These are phyloP conservation scores for Thaumetopoea pityocampa DNA, from an alignment of 1,140 invertebrate species.

Conservation along the genomic window DNA sequence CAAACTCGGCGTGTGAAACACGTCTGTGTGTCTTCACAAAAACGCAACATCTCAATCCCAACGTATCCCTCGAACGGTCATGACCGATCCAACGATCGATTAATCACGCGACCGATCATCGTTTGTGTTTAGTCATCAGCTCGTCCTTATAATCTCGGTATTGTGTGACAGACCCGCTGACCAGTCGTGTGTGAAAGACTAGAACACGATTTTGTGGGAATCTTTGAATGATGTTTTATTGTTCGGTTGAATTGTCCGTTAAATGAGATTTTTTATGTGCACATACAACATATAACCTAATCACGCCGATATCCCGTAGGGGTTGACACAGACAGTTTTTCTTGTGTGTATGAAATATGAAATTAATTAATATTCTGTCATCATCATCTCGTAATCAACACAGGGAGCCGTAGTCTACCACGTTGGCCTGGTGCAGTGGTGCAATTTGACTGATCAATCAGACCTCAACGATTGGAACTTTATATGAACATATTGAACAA, in stretches of 20 bases:
- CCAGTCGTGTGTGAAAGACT: conserved; percentile 22
- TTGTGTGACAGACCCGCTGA: conserved; percentile 13
- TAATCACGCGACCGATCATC: conserved; percentile 10
- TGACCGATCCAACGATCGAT: conserved; percentile 12
- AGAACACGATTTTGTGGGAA: conserved; percentile 38
- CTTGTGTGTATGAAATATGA: no score
- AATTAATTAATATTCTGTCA: no score
- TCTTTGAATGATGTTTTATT: conserved; percentile 21
- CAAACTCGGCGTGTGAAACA: no score
- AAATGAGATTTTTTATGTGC: neutral
- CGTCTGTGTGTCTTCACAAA: conserved; percentile 3
- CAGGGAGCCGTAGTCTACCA: no score
- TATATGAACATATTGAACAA: no score
- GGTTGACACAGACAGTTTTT: neutral
- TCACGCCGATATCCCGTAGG: no score
- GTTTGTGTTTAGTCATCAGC: conserved; percentile 10
- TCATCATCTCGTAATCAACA: no score
- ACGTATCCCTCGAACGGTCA: no score
- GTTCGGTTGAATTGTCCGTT: neutral
- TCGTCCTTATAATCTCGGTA: conserved; percentile 1
- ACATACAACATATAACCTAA: no score
- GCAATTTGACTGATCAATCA: no score
- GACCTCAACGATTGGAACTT: no score
- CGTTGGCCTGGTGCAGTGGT: no score
- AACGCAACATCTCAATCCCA: conserved; percentile 10